Evolutionary conservation across 1,140 invertebrate species (phyloP).

Genomic region (Caenorhabditis briggsae): DNA sequence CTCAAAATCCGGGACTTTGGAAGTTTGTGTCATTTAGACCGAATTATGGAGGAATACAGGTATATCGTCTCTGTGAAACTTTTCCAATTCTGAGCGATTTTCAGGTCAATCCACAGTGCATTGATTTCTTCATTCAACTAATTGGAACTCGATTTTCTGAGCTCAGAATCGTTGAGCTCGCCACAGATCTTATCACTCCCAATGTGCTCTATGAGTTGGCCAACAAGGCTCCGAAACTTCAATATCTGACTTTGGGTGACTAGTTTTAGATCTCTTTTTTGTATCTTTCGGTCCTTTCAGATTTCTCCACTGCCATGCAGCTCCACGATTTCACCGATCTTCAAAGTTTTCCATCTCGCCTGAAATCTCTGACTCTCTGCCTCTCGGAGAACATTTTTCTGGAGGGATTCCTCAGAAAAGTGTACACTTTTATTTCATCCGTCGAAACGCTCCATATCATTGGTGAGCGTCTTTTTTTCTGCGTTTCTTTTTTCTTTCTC

Average conservation of each 20-base stretch:
- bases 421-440: slow-evolving; percentile 99
- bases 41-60: slow-evolving; percentile 90
- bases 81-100: neutral
- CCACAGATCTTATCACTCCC: slow-evolving; percentile 97
- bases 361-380: slow-evolving; percentile 95
- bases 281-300: slow-evolving; percentile 59
- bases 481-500: slow-evolving; percentile 2
- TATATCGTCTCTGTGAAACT: slow-evolving; percentile 60
- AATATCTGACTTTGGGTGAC: slow-evolving; percentile 91
- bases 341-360: slow-evolving; percentile 94
- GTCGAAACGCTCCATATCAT: slow-evolving; percentile 97
- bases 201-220: slow-evolving; percentile 96
- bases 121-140: slow-evolving; percentile 76
- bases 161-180: slow-evolving; percentile 92
- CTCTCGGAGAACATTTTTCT: slow-evolving; percentile 99
- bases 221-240: slow-evolving; percentile 96
- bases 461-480: slow-evolving; percentile 81
- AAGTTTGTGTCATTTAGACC: slow-evolving; percentile 94
- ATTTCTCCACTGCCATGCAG: slow-evolving; percentile 81
- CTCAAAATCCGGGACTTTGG: slow-evolving; percentile 95
- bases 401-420: slow-evolving; percentile 99
- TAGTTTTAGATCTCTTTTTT: neutral
- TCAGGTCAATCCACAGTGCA: slow-evolving; percentile 62
- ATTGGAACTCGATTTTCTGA: slow-evolving; percentile 87
- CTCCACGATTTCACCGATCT: slow-evolving; percentile 99